Evolutionary conservation across 30 jellyfish, hydroid and myxozoan genomes (phyloP).

Genomic region (Turritopsis dohrnii): DNA sequence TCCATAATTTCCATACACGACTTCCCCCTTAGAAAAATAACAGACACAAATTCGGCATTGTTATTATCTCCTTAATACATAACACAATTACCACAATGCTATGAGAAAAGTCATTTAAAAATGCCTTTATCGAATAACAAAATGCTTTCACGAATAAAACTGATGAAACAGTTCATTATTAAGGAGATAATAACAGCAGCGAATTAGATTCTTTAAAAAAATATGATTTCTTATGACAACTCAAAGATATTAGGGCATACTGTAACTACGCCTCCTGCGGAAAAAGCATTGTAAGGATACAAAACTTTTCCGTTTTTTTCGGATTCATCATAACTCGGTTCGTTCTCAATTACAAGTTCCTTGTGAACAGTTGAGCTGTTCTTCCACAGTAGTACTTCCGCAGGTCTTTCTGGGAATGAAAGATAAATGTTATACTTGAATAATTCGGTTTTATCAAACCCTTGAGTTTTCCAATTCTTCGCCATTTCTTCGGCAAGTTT

Average conservation of each 20-base stretch:
- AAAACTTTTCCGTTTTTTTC: conserved; percentile 28
- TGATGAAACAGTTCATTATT: too few relatives aligned
- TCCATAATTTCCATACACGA: conserved; percentile 84
- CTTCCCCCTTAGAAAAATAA: conserved; percentile 47
- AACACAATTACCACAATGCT: too few relatives aligned
- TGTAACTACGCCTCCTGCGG: conserved; percentile 34
- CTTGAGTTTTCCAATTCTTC: conserved; percentile 23
- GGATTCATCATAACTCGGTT: conserved; percentile 27
- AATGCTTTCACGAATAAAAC: too few relatives aligned
- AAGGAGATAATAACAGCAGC: too few relatives aligned
- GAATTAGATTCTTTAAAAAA: not conserved
- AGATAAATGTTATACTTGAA: conserved; percentile 39
- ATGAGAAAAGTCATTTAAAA: too few relatives aligned
- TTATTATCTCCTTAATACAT: too few relatives aligned
- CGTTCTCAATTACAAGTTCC: conserved; percentile 5
- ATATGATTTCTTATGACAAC: not conserved
- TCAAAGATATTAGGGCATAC: conserved; percentile 5
- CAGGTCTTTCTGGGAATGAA: conserved; percentile 35
- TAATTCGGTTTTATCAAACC: conserved; percentile 34
- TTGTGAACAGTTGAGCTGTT: conserved; percentile 6
- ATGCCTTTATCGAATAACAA: too few relatives aligned
- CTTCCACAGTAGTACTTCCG: not conserved
- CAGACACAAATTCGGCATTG: too few relatives aligned
- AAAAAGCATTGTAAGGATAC: conserved; percentile 42
- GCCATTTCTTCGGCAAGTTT: conserved; percentile 23